Base-by-base conservation (phyloP, 2,888 invertebrate species). In the Smittia aterrima region DNA sequence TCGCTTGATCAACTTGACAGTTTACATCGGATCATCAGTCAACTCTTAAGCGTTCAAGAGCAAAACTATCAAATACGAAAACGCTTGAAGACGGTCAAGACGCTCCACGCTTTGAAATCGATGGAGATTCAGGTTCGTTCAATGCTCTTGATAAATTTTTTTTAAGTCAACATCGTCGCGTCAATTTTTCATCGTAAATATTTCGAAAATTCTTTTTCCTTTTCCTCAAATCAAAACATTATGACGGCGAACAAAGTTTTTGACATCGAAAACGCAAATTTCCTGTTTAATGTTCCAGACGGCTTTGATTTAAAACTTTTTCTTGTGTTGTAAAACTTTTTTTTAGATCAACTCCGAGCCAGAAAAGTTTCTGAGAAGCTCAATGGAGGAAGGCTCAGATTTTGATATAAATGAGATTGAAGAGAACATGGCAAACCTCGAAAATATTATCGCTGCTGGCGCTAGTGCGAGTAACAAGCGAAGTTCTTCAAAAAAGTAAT, bases 1-100 rank as follows among this genome's bases (percentile, higher is more conserved):
- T 87, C 89, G 0, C 86, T 95, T 76, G 92, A 93, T 78, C 92
- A 94, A 79, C 81, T 95, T 68, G 92, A 92, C 77, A 91, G 91
- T 78, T 84, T 95, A 6, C 88, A 93, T 78, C 87, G 88, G 75
- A 82, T 95, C 38, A 86, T 94, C 81, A 92, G 93, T 79, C 91
- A 92, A 79, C 86, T 93, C 77, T 84, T 92, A 4, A 87, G 87
- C 54, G 82, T 93, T 41, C 86, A 89, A 76, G 89, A 91, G 78
- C 89, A 92, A 77, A 92, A 93, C 80, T 85, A 87, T 0, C 86
- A 86, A 76, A 83, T 92, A 24, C 87, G 90, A 75, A 85, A 87
- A 77, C 85, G 89, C 70, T 86, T 92, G 25, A 86, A 89, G 75
- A 92, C 92, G 77, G 85, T 93, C 47, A 90, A 92, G 78, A 88